These are phyloP conservation scores for Gavia stellata DNA, from an alignment of 2,113 vertebrate genomes.

Conservation along the genomic window DNA sequence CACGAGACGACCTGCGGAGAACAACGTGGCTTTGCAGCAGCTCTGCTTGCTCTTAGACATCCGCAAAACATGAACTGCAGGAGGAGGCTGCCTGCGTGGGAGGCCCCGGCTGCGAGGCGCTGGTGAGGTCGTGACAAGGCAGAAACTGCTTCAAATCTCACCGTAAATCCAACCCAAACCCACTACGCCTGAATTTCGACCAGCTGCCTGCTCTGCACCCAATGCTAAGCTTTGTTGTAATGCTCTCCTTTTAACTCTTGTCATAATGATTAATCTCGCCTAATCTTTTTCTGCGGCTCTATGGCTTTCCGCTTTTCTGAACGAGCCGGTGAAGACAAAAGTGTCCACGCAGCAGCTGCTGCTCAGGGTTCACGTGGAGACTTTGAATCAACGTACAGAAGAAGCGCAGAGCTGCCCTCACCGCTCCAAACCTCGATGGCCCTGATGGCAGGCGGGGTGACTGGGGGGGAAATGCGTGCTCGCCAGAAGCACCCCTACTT, in stretches of 20 bases:
- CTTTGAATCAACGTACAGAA: rapidly evolving
- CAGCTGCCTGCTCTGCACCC: neutral
- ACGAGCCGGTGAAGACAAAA: neutral
- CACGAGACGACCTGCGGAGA: rapidly evolving
- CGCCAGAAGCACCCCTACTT: neutral
- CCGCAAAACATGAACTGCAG: neutral
- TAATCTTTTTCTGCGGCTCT: neutral
- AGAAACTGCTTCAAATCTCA: neutral
- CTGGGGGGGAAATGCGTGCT: rapidly evolving
- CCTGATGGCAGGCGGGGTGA: neutral
- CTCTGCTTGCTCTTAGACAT: neutral
- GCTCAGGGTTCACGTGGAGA: neutral
- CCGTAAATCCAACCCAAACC: neutral
- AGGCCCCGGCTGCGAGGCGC: neutral
- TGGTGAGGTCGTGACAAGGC: neutral
- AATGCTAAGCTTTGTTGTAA: neutral
- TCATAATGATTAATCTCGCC: neutral
- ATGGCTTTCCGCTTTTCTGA: neutral
- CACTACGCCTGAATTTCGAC: neutral
- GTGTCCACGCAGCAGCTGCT: neutral
- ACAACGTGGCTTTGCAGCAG: neutral
- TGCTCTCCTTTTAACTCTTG: neutral
- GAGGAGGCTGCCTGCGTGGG: neutral
- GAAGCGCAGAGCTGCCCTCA: neutral
- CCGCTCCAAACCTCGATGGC: rapidly evolving